Base-by-base conservation (phyloP, 1,140 invertebrate genomes). In the Meloidogyne hapla region DNA sequence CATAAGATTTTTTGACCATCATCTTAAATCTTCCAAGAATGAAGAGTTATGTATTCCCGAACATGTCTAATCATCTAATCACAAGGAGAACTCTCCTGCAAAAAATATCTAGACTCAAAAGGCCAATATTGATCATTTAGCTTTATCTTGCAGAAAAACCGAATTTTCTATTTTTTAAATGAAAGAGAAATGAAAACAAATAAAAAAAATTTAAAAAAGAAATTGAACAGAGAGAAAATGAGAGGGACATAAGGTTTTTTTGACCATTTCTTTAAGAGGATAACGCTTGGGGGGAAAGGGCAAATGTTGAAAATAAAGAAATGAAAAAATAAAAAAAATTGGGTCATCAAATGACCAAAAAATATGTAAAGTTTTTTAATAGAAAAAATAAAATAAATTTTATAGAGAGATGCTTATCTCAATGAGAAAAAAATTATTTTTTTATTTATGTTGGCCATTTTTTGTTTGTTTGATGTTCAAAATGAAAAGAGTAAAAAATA, bases 321-420 rank as follows among this genome's bases (percentile, higher is more conserved):
- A 33, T 56, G 48, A 56, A 56, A 56, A 56, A n/a, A n/a, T n/a
- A n/a, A n/a, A 45, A 48, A 56, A 56, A 56, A 56, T 56, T 56
- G n/a, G 48, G 48, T 56, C 48, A 56, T 56, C n/a, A 56, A 21
- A 56, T n/a, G n/a, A 56, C 48, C n/a, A 48, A 56, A 6, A 8
- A 33, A 33, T 33, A 56, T n/a, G 18, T 56, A n/a, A 56, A 56
- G 48, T 56, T 56, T 56, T 56, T 56, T 56, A n/a, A 6, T n/a
- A n/a, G n/a, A 56, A 48, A 48, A 15, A 18, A 56, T 5, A 56
- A 21, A 56, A 56, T 56, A 56, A 56, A 56, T 56, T 56, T 56
- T n/a, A 56, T 48, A n/a, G n/a, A 9, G 3, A 56, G 48, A 56
- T 56, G 48, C 48, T 56, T 56, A 56, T 56, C 48, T 56, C 5